phyloP scores from a whole-genome alignment of 2,113 vertebrate genomes.

The Anas platyrhynchos region DNA sequence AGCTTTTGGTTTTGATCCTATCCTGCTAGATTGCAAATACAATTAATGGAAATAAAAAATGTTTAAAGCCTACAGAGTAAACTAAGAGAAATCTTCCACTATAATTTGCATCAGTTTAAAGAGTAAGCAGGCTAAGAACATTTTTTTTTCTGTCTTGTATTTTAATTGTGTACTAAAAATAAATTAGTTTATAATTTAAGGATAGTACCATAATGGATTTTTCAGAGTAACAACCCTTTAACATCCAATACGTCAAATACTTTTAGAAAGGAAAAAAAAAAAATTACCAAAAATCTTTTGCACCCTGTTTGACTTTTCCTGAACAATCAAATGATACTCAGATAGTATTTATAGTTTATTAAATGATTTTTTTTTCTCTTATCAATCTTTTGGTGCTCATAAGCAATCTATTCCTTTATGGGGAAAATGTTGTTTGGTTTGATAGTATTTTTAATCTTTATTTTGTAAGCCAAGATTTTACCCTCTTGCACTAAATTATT shows the following conservation, averaged over 20 bases:
- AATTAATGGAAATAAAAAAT: neutral
- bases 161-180: slow-evolving; percentile 14
- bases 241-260: neutral
- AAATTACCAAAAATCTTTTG: neutral
- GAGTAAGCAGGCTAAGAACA: neutral
- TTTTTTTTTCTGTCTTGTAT: neutral
- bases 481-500: neutral
- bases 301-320: neutral
- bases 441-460: neutral
- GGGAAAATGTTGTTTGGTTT: slow-evolving; percentile 6
- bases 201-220: neutral
- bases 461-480: slow-evolving; percentile 9
- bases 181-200: neutral
- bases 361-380: neutral
- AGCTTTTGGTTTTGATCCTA: neutral
- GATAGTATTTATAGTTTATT: slow-evolving; percentile 22
- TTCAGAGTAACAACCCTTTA: neutral
- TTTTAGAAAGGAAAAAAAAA: neutral
- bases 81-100: neutral
- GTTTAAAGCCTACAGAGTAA: neutral
- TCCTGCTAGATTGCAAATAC: neutral
- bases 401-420: neutral
- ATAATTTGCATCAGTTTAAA: neutral
- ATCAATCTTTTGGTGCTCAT: neutral
- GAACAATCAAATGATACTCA: slow-evolving; percentile 25